Base-by-base conservation (phyloP, 2,888 invertebrate species). In the Acleris laterana region DNA sequence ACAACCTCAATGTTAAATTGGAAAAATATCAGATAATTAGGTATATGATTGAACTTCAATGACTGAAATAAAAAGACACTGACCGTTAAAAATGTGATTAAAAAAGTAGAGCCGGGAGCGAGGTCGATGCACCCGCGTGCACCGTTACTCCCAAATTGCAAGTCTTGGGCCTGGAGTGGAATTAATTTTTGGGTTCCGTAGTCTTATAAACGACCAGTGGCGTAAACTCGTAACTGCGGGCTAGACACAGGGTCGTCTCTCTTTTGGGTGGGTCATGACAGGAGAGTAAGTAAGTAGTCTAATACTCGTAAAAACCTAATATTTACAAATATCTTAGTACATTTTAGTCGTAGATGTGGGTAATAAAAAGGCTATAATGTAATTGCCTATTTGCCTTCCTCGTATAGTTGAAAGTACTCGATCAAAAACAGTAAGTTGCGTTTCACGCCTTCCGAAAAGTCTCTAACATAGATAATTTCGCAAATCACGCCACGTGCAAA, bases 111-210 rank as follows among this genome's bases (percentile, higher is more conserved):
- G 71, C 71, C 74, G 73, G 38, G 51, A 63, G 25, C 11, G 73
- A 74, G 85, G 82, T 84, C 85, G 77, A 74, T 79, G 84, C 77
- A 72, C 81, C 73, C 72, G 68, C 49, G 4, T 57, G 70, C 70
- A 77, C 79, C 82, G 83, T 82, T 83, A 81, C 68, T 71, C 74
- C 79, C 82, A 77, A 82, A 83, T 75, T 74, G 77, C 76, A 70
- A 73, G 69, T 44, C 61, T 32, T 38, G 38, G 42, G 48, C 46
- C 66, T 76, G 76, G 77, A 72, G 68, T 69, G 74, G 77, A 74
- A 71, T 66, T 72, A 69, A 69, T 68, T 76, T 72, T 73, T 69
- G 73, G 72, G 73, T 69, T 72, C 74, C 74, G 61, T 66, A 13
- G 6, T 2, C 17, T 48, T 48, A 32, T 46, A 46, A 44, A 16